Conservation (phyloP, 92 coral and sea anemone species). For the Virgularia gustaviana region DNA sequence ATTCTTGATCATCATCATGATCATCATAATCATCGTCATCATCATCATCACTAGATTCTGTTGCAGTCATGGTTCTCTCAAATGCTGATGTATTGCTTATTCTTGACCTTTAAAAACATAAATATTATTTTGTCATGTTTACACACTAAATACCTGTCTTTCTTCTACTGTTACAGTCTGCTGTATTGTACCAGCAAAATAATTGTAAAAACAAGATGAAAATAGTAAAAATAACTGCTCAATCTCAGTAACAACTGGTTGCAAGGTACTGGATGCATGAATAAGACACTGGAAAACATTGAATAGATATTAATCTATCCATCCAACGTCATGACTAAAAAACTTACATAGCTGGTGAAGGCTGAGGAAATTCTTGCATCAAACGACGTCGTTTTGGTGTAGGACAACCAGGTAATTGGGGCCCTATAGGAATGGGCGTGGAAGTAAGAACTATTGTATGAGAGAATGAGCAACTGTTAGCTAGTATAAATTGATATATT, state of each 20-base stretch:
- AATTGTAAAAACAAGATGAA: not conserved
- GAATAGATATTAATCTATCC: too few species aligned
- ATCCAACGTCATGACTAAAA: too few species aligned
- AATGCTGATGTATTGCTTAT: not conserved
- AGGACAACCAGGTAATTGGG: not conserved
- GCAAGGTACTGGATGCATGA: not conserved
- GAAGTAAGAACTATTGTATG: not conserved
- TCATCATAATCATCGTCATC: too few species aligned
- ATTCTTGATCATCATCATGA: too few species aligned
- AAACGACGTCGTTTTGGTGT: conserved; percentile 12
- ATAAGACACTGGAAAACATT: too few species aligned
- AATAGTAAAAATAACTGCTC: not conserved
- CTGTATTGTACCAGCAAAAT: not conserved
- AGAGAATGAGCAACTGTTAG: not conserved
- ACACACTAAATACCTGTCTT: not conserved
- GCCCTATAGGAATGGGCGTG: not conserved
- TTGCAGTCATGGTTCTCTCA: conserved; percentile 11
- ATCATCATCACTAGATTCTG: not conserved
- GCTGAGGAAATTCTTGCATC: not conserved
- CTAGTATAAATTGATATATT: not conserved
- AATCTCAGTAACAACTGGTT: not conserved
- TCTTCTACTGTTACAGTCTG: not conserved
- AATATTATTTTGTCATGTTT: too few species aligned
- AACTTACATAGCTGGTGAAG: conserved; percentile 3
- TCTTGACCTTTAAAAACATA: not conserved